phyloP scores from a whole-genome alignment of 2,113 vertebrate species.

The Ginglymostoma cirratum region DNA sequence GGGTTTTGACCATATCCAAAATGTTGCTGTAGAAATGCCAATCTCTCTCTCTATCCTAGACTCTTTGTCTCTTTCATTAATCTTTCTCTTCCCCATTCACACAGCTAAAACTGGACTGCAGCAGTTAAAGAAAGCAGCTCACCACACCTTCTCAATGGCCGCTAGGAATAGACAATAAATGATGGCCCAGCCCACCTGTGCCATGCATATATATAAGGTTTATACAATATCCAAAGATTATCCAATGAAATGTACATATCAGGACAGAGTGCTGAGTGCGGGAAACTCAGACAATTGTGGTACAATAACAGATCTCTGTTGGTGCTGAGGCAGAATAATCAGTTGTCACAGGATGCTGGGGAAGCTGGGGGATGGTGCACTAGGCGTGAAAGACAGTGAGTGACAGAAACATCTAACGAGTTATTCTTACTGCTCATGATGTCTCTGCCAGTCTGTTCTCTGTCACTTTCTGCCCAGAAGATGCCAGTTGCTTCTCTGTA shows the following conservation, averaged over 20 bases:
- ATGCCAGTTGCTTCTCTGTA: slow-evolving; percentile 56
- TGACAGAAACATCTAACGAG: slow-evolving; percentile 42
- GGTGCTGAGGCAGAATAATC: background rate
- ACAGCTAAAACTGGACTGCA: background rate
- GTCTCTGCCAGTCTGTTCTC: slow-evolving; percentile 37
- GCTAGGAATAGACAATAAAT: no score
- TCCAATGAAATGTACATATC: background rate
- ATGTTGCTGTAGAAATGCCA: background rate
- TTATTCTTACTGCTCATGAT: slow-evolving; percentile 43
- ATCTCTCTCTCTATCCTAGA: background rate
- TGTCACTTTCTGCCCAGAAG: background rate
- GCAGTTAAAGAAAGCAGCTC: no score
- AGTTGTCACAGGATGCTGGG: background rate
- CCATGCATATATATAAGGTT: no score
- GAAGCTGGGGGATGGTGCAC: background rate
- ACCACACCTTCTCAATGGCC: no score
- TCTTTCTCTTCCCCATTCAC: background rate
- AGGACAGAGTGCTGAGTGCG: background rate
- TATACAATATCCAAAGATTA: background rate
- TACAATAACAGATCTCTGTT: background rate
- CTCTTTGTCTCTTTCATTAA: background rate
- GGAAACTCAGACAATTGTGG: background rate
- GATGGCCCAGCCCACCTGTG: no score
- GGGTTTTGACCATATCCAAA: background rate
- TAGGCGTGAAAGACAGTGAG: slow-evolving; percentile 40